phyloP scores from a whole-genome alignment of 2,888 invertebrate species.

The Apamea epomidion region DNA sequence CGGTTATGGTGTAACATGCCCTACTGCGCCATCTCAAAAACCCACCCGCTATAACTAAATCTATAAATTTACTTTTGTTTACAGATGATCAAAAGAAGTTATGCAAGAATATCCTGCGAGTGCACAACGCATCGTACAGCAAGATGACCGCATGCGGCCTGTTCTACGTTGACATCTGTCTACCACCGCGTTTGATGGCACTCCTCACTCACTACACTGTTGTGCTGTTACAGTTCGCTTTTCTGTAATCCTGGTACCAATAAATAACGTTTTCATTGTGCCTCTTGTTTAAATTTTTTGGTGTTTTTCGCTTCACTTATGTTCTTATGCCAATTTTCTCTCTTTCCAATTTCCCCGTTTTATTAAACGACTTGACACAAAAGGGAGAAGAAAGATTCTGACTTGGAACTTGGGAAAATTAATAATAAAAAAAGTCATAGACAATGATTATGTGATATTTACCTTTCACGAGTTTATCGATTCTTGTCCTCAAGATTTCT shows the following conservation, averaged over 20 bases:
- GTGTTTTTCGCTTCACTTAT: neutral
- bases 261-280: neutral
- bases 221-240: conserved; percentile 14
- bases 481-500: too few relatives aligned
- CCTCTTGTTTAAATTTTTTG: neutral
- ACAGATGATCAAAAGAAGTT: conserved; percentile 14
- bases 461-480: too few relatives aligned
- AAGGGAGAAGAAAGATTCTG: neutral
- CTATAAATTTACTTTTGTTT: neutral
- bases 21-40: neutral
- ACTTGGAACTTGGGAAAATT: too few relatives aligned
- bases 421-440: too few relatives aligned
- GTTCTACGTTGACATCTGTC: conserved; percentile 30
- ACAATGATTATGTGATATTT: too few relatives aligned
- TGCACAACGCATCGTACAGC: conserved; percentile 17
- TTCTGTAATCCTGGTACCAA: conserved; percentile 16
- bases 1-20: too few relatives aligned
- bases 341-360: neutral
- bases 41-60: neutral
- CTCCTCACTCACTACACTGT: conserved; percentile 31
- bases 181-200: conserved; percentile 3
- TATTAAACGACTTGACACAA: neutral
- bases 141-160: conserved; percentile 26
- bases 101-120: conserved; percentile 23
- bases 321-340: neutral